These are phyloP conservation scores for Cephalophus harveyi DNA, from an alignment of 2,113 vertebrate genomes.

Conservation along the genomic window DNA sequence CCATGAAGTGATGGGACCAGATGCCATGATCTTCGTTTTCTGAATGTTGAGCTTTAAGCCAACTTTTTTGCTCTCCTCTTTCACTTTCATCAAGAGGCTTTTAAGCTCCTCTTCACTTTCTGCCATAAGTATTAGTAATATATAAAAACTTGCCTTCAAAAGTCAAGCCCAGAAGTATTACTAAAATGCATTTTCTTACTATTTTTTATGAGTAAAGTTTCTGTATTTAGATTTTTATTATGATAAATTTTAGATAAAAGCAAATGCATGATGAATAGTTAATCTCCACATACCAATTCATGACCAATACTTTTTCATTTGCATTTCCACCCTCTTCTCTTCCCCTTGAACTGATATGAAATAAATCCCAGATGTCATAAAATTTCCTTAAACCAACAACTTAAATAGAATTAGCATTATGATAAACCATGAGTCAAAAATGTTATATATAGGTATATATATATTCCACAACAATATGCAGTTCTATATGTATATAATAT, in stretches of 20 bases:
- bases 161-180: background rate
- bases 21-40: too few relatives aligned
- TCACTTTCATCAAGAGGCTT: too few relatives aligned
- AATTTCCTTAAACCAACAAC: background rate
- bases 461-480: background rate
- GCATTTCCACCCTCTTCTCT: background rate
- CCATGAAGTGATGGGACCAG: too few relatives aligned
- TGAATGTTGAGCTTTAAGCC: too few relatives aligned
- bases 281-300: background rate
- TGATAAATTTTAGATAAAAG: background rate
- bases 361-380: background rate
- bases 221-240: background rate
- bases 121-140: background rate
- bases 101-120: too few relatives aligned
- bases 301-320: background rate
- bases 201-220: background rate
- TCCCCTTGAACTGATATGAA: background rate
- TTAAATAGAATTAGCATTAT: background rate
- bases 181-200: background rate
- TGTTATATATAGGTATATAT: background rate
- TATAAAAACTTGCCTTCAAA: slow-evolving; percentile 10
- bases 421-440: background rate
- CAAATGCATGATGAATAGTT: background rate
- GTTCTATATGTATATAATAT: background rate
- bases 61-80: too few relatives aligned